phyloP scores from a whole-genome alignment of 2,797 vertebrate species.

The Neostethus bicornis region DNA sequence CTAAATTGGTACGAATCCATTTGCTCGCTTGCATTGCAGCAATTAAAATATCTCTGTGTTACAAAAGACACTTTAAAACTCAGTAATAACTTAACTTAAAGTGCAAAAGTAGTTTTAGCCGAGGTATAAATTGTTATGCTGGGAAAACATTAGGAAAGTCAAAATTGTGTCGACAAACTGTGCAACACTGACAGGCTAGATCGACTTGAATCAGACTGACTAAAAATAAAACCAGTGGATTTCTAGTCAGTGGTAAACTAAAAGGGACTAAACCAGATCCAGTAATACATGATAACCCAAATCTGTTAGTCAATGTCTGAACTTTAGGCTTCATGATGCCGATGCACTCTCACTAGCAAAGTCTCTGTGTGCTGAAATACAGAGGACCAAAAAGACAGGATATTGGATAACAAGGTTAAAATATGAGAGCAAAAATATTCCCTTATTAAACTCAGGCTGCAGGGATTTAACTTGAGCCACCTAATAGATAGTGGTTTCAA shows the following conservation, averaged over 20 bases:
- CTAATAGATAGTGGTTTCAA: conserved; percentile 80
- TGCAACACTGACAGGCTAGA: neutral
- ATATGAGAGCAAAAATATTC: conserved; percentile 75
- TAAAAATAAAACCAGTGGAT: conserved; percentile 8
- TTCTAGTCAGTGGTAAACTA: neutral
- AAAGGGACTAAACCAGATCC: conserved; percentile 5
- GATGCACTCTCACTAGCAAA: conserved; percentile 30
- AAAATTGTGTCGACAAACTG: neutral
- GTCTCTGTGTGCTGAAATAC: conserved; percentile 51
- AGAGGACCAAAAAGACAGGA: conserved; percentile 65
- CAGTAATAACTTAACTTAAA: conserved; percentile 9
- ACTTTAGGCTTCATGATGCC: conserved; percentile 42
- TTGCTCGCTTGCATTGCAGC: conserved; percentile 14
- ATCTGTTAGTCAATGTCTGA: conserved; percentile 29
- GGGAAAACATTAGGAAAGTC: neutral
- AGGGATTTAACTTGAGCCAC: conserved; percentile 77
- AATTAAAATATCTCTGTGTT: conserved; percentile 22
- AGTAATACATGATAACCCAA: conserved; percentile 21
- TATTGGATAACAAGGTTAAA: conserved; percentile 82
- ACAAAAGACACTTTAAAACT: conserved; percentile 10
- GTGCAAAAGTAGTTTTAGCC: conserved; percentile 13
- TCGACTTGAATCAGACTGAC: conserved; percentile 4
- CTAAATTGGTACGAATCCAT: conserved; percentile 30
- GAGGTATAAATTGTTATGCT: conserved; percentile 8
- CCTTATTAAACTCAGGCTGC: conserved; percentile 79